phyloP scores from a whole-genome alignment of 2,888 invertebrate species.

The Cheilosia impressa region DNA sequence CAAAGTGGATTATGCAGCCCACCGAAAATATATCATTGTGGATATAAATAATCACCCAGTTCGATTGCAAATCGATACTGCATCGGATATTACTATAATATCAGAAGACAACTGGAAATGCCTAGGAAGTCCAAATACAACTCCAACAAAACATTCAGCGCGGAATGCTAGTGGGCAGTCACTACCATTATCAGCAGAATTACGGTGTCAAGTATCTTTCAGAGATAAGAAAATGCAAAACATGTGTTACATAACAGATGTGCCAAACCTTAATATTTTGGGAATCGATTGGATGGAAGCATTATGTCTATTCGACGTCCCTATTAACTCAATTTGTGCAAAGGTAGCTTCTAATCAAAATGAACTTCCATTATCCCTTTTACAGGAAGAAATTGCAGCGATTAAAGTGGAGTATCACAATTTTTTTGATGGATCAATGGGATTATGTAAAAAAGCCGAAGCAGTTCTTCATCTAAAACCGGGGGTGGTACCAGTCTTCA shows the following conservation, averaged over 20 bases:
- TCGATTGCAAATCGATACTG: conserved; percentile 39
- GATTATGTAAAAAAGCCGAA: conserved; percentile 68
- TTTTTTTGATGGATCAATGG: conserved; percentile 55
- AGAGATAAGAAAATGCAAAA: conserved; percentile 18
- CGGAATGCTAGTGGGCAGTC: conserved; percentile 57
- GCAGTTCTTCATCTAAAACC: conserved; percentile 70
- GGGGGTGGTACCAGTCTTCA: conserved; percentile 58
- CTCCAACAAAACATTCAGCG: conserved; percentile 37
- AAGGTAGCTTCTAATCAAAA: conserved; percentile 9
- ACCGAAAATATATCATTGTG: conserved; percentile 27
- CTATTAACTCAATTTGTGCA: conserved; percentile 48
- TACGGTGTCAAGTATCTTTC: conserved; percentile 32
- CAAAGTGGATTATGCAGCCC: conserved; percentile 8
- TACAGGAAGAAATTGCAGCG: background rate
- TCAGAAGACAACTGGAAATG: conserved; percentile 51
- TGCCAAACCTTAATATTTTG: conserved; percentile 51
- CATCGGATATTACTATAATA: conserved; percentile 43
- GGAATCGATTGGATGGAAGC: conserved; percentile 68
- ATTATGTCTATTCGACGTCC: conserved; percentile 57
- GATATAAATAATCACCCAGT: conserved; percentile 16
- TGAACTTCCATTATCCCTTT: background rate
- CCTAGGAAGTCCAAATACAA: conserved; percentile 34
- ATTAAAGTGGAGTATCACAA: conserved; percentile 30
- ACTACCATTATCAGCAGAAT: conserved; percentile 23
- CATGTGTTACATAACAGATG: conserved; percentile 29